Percentiles rank a stretch among this genome's conserved stretches.
Evolutionary conservation across 2,113 vertebrate genomes (phyloP).

Genomic region (Gallinago paraguaiae): DNA sequence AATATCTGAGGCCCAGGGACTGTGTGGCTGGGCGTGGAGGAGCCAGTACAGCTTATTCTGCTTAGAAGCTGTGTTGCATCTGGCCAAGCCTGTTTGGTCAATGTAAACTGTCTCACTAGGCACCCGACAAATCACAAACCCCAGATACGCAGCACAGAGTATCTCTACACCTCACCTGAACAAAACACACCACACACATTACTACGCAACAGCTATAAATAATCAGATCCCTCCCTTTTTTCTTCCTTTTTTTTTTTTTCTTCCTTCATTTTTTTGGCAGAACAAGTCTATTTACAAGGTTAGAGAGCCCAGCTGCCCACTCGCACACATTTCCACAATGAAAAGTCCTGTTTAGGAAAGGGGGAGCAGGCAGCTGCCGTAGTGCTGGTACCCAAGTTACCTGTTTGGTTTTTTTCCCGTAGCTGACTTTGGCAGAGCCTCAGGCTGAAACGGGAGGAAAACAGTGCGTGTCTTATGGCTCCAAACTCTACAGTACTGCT

Average conservation of each 20-base stretch:
- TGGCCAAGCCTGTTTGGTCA: background rate
- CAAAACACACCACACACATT: background rate
- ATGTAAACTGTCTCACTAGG: background rate
- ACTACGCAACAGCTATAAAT: background rate
- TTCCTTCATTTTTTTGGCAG: background rate
- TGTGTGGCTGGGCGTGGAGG: accelerated
- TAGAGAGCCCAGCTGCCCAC: background rate
- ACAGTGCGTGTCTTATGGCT: conserved; percentile 26
- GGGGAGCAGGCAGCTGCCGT: background rate
- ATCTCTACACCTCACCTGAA: background rate
- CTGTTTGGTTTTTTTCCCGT: conserved; percentile 15
- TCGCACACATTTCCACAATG: background rate
- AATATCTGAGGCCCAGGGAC: background rate
- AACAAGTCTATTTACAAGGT: conserved; percentile 8
- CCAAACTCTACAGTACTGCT: background rate
- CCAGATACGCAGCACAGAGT: background rate
- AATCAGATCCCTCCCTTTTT: background rate
- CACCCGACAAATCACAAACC: background rate
- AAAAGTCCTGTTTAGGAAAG: background rate
- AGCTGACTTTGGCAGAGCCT: conserved; percentile 46
- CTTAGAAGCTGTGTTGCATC: background rate
- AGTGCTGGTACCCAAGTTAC: background rate
- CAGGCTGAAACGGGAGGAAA: background rate
- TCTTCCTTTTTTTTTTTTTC: no score
- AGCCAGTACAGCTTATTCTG: background rate